phyloP scores from a whole-genome alignment of 1,140 invertebrate species.

The Zaprionus ghesquierei region DNA sequence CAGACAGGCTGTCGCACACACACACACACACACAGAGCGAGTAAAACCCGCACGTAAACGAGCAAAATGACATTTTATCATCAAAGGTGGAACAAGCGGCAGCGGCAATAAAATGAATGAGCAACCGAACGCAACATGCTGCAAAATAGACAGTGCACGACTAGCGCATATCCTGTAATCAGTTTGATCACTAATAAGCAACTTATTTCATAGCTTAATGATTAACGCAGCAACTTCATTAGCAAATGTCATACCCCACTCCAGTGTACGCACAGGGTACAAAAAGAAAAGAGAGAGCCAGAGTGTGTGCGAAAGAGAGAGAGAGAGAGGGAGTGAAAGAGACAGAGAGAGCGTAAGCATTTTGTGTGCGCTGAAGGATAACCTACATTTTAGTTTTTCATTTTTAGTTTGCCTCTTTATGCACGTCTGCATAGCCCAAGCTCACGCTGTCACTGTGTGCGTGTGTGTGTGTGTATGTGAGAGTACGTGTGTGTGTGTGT shows the following conservation, averaged over 20 bases:
- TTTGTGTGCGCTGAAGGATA: slow-evolving; percentile 79
- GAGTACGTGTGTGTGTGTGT: slow-evolving; percentile 11
- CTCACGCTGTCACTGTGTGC: no score
- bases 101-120: slow-evolving; percentile 49
- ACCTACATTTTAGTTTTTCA: slow-evolving; percentile 79
- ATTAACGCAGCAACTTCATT: background rate
- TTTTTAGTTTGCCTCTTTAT: slow-evolving; percentile 78
- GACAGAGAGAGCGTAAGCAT: slow-evolving; percentile 19
- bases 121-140: slow-evolving; percentile 30
- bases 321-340: background rate
- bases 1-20: background rate
- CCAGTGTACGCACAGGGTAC: background rate
- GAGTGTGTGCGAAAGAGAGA: background rate
- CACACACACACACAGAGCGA: background rate
- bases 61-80: slow-evolving; percentile 81
- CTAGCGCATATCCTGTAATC: background rate
- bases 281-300: background rate
- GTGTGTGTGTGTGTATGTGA: background rate
- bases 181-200: background rate
- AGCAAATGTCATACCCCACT: background rate
- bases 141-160: background rate
- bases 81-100: slow-evolving; percentile 68
- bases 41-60: slow-evolving; percentile 67
- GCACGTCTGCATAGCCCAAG: slow-evolving; percentile 37
- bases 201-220: background rate